Evolutionary conservation across 2,113 vertebrate genomes (phyloP), one percentile per base, ranked within the genome.

Genomic region (Phaetusa simplex): DNA sequence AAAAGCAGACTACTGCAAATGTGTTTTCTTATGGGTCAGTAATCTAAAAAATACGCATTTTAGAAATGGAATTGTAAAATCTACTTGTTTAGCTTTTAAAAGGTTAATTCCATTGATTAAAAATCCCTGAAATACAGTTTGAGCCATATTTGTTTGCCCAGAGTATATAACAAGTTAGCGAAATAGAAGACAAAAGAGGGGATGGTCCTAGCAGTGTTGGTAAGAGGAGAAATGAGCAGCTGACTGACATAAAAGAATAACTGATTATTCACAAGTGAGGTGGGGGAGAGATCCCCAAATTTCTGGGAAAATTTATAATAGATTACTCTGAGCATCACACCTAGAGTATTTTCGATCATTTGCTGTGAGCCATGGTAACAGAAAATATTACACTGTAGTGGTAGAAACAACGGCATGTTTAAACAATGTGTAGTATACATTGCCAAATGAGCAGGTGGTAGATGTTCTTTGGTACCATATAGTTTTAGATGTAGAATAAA

Each of bases 401-500:
- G 47, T 61, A 91, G 72, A 94, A 97, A 73, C 59, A 84, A 73
- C 6, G 30, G 78, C 82, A 85, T 70, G 73, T 82, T 84, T 58
- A 73, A 95, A 93, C 86, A 94, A 16, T 5, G 22, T n/a, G 45
- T 30, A 22, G 45, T 43, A 1, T 3, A 61, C 12, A 23, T 1
- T 83, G 95, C 62, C 86, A 95, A 70, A 79, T 21, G 45, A 92
- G 82, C 72, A 88, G 78, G 66, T 90, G 73, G 86, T 73, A 56
- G 72, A 72, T 67, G 34, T 83, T 84, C 40, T 69, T 55, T 3
- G 2, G 43, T 96, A 91, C 65, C 83, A 65, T 7, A 20, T 3
- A 71, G 65, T 30, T 74, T 61, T 14, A 82, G 72, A 93, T 66
- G 78, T 40, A 69, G 73, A 82, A 90, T 17, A 81, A 88, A 76